Base-by-base conservation (phyloP, 1,140 invertebrate genomes). In the Eurosta solidaginis region DNA sequence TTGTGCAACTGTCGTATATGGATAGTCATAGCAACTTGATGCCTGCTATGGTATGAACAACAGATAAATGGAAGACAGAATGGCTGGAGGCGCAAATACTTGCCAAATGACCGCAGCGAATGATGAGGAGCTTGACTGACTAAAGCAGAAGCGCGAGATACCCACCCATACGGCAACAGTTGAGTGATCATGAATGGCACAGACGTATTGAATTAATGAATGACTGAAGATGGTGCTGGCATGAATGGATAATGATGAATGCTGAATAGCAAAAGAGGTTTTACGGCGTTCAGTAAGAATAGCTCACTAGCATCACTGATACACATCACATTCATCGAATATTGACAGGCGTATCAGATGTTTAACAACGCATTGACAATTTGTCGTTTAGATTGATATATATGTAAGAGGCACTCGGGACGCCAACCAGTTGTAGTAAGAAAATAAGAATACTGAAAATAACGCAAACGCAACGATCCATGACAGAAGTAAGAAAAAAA, bases 141-240 rank as follows among this genome's bases (percentile, higher is more conserved):
- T 40, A 47, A 47, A 12, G 45, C 45, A 47, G 29, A 20, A 6
- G 10, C 22, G 36, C 59, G 33, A 33, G 40, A 68, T 29, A 36
- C 27, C 6, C 59, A 59, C 54, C n/a, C n/a, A n/a, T n/a, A n/a
- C 33, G 27, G 27, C 9, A 59, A 29, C 27, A 68, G 33, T 20
- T 40, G 36, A 68, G 4, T 6, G 59, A 68, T 40, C 59, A 68
- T 68, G n/a, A 10, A 68, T 68, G 36, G 9, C 59, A n/a, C n/a
- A 40, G 59, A 5, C 36, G 17, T 42, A 68, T 68, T 68, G 33
- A 20, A 68, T 68, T 68, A 17, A 68, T 68, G 59, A 68, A 68
- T 68, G 59, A 68, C 59, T 36, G 59, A 40, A n/a, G n/a, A n/a
- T n/a, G n/a, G n/a, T n/a, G n/a, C n/a, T 36, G 59, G 59, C 59